Percentiles rank a stretch among this genome's conserved stretches.
These are phyloP conservation scores for Numenius arquata DNA, from an alignment of 2,113 vertebrate genomes.

Conservation along the genomic window DNA sequence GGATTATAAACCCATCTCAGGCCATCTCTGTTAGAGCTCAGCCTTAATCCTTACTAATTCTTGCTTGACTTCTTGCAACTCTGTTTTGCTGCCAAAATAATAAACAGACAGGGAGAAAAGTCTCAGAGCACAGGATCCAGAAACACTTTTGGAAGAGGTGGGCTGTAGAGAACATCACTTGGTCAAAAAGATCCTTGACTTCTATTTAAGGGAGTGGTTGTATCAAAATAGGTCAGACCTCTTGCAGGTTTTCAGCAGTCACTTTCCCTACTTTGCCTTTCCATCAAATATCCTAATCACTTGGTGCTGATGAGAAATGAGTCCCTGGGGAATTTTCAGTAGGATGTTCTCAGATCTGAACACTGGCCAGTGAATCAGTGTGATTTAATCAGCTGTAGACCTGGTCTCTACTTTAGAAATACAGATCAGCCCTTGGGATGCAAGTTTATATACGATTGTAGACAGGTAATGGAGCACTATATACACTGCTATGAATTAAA, in stretches of 20 bases:
- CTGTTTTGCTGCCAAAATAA: background rate
- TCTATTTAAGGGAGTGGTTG: background rate
- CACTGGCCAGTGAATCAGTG: background rate
- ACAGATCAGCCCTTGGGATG: background rate
- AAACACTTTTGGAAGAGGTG: background rate
- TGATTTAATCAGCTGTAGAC: background rate
- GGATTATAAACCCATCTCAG: slow-evolving; percentile 5
- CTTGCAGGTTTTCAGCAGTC: background rate
- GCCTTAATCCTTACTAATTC: background rate
- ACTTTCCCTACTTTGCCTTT: background rate
- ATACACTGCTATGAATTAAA: background rate
- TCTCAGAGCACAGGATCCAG: background rate
- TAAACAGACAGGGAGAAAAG: background rate
- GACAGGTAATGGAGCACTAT: background rate
- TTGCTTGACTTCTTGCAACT: background rate
- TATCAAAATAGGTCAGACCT: background rate
- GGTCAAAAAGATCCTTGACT: background rate
- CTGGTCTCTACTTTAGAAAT: background rate
- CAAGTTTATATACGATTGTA: background rate
- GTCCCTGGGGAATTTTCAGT: background rate
- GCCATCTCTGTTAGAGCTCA: background rate
- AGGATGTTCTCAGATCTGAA: background rate
- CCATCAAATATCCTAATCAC: background rate
- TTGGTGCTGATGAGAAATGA: background rate
- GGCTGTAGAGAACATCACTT: background rate